phyloP scores from a whole-genome alignment of 1,140 invertebrate genomes.

The Lamellibrachia luymesi region DNA sequence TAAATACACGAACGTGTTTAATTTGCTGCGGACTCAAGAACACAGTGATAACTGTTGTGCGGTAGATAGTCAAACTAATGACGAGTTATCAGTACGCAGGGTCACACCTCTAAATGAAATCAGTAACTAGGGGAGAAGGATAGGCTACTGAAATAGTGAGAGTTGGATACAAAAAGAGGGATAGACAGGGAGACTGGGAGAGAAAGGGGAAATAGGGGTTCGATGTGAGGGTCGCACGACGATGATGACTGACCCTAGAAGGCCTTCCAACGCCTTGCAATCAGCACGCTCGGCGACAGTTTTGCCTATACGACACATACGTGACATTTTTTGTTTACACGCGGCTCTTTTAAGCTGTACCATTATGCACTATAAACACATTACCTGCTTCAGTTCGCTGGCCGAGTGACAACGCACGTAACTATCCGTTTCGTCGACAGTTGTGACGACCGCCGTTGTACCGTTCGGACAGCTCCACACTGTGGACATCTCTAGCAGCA shows the following conservation, averaged over 20 bases:
- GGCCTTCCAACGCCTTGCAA: not conserved
- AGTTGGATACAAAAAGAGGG: too few species aligned
- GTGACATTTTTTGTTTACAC: not conserved
- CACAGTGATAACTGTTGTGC: too few species aligned
- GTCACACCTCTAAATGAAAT: too few species aligned
- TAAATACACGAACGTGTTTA: too few species aligned
- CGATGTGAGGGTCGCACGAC: not conserved
- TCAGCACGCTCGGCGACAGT: not conserved
- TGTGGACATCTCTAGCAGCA: not conserved
- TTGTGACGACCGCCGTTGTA: not conserved
- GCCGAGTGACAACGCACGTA: not conserved
- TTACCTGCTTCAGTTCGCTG: not conserved
- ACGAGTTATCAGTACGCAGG: too few species aligned
- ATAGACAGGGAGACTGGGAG: too few species aligned
- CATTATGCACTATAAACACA: not conserved
- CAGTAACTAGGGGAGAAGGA: too few species aligned
- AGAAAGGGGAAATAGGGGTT: too few species aligned
- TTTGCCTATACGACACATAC: too few species aligned
- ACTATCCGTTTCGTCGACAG: not conserved
- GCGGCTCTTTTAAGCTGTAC: not conserved
- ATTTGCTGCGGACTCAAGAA: too few species aligned
- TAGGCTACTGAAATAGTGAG: too few species aligned
- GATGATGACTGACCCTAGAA: not conserved
- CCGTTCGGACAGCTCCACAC: not conserved
- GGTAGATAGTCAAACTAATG: too few species aligned